Percentiles rank a stretch among this genome's conserved stretches.
Conservation (phyloP, 2,113 vertebrate species). For the Pelvicachromis taeniatus region DNA sequence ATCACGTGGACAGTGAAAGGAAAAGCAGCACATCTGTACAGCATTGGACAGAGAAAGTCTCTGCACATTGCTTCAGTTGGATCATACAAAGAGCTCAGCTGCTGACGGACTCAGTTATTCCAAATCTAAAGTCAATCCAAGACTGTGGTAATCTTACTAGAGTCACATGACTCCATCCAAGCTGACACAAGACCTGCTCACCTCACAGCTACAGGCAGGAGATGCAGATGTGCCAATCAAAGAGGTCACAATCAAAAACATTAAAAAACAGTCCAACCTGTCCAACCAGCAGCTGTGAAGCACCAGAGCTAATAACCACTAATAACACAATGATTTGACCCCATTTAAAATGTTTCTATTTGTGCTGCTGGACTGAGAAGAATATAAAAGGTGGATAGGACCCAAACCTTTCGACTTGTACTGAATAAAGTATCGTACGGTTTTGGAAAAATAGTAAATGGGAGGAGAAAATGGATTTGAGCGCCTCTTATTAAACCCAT, state of each 20-base stretch:
- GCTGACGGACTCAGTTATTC: no score
- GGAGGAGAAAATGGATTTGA: not conserved
- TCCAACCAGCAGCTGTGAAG: not conserved
- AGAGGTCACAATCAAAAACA: not conserved
- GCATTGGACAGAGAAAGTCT: not conserved
- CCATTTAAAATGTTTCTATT: not conserved
- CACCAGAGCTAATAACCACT: not conserved
- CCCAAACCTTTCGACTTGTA: not conserved
- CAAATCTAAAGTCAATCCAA: not conserved
- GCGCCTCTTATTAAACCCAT: not conserved
- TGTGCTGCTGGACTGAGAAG: not conserved
- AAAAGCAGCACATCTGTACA: not conserved
- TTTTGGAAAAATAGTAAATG: not conserved
- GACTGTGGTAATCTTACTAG: not conserved
- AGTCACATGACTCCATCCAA: not conserved
- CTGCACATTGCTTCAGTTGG: not conserved
- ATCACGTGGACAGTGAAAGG: not conserved
- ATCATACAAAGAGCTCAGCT: not conserved
- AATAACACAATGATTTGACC: not conserved
- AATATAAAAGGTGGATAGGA: not conserved
- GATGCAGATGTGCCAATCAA: not conserved
- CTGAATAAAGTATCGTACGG: not conserved
- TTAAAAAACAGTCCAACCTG: not conserved
- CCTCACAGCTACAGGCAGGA: not conserved
- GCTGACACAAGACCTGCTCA: not conserved